phyloP scores from a whole-genome alignment of 2,888 invertebrate genomes.

The Eristalis tenax region DNA sequence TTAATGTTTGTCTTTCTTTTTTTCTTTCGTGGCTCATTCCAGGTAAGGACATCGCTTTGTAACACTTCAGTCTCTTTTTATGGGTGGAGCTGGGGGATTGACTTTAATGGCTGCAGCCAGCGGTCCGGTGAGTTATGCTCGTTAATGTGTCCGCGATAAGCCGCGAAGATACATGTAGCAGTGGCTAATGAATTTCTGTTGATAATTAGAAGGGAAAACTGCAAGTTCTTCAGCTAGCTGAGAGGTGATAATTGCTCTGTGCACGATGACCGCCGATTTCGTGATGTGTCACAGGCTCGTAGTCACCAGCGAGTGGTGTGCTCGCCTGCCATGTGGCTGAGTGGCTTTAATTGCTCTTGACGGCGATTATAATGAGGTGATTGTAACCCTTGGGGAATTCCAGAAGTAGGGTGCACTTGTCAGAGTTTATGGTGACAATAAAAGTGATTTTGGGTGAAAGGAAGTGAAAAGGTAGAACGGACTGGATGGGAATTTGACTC shows the following conservation, averaged over 20 bases:
- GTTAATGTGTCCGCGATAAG: constrained; percentile 51
- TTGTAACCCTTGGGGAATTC: constrained; percentile 39
- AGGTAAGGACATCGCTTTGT: constrained; percentile 59
- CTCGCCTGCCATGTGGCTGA: constrained; percentile 1
- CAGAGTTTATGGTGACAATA: constrained; percentile 34
- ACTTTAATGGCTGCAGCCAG: constrained; percentile 44
- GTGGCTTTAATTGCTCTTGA: not conserved
- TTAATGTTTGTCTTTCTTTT: constrained; percentile 36
- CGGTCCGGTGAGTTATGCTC: constrained; percentile 50
- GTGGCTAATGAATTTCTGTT: constrained; percentile 43
- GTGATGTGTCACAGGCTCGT: constrained; percentile 20
- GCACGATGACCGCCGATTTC: not conserved
- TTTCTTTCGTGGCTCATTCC: constrained; percentile 44
- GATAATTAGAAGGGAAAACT: constrained; percentile 16
- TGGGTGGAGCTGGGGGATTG: constrained; percentile 28
- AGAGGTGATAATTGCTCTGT: constrained; percentile 36
- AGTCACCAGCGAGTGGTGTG: not conserved
- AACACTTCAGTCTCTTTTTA: constrained; percentile 21
- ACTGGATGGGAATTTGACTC: not conserved
- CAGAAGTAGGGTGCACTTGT: constrained; percentile 47
- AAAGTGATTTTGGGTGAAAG: constrained; percentile 8
- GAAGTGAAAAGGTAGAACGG: not conserved
- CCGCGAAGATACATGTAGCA: constrained; percentile 8
- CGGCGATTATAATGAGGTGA: not conserved
- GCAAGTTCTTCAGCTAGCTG: constrained; percentile 14